phyloP scores from a whole-genome alignment of 2,113 vertebrate species.

The Gorsachius goisagi region DNA sequence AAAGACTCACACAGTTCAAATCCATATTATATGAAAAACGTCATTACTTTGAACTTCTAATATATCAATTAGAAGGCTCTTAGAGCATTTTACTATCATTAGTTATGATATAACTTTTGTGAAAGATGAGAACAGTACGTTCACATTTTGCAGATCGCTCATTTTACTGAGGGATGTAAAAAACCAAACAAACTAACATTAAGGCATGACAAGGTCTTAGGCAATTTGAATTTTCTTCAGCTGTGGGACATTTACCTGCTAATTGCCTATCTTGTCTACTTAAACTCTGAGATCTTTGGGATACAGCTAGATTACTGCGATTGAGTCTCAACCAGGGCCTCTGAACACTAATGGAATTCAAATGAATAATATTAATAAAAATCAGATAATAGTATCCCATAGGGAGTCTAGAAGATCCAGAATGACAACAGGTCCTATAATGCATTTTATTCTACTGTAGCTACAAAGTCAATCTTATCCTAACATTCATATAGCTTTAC shows the following conservation, averaged over 20 bases:
- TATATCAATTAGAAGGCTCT: neutral
- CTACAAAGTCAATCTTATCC: neutral
- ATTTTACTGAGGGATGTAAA: neutral
- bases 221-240: neutral
- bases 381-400: neutral
- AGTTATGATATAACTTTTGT: neutral
- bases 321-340: neutral
- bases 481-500: neutral
- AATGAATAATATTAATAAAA: constrained; percentile 1
- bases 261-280: neutral
- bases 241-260: neutral
- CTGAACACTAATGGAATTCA: constrained; percentile 2
- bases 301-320: neutral
- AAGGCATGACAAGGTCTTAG: neutral
- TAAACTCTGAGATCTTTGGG: neutral
- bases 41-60: neutral
- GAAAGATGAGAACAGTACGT: neutral
- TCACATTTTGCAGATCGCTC: neutral
- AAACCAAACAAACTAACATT: neutral
- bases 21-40: neutral
- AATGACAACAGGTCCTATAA: neutral
- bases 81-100: constrained; percentile 3
- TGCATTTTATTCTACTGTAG: neutral
- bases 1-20: neutral
- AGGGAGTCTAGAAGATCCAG: neutral